These are phyloP conservation scores for Corythornis leucogaster DNA, from an alignment of 2,797 vertebrate species.

Conservation along the genomic window DNA sequence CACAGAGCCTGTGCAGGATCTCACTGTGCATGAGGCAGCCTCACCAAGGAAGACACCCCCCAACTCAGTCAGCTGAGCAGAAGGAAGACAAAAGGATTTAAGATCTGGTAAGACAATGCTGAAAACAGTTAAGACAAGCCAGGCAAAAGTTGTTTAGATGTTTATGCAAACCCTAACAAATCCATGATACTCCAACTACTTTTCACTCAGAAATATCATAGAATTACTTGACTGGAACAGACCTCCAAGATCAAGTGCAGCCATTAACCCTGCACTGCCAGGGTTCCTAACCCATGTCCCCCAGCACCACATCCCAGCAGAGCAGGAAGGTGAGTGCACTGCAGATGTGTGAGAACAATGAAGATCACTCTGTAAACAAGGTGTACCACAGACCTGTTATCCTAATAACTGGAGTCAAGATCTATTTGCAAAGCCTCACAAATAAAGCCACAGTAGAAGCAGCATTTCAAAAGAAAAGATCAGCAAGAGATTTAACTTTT, in stretches of 20 bases:
- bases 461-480: neutral
- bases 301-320: neutral
- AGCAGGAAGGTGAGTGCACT: neutral
- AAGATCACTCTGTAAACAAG: neutral
- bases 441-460: neutral
- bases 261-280: too few relatives aligned
- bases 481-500: neutral
- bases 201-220: neutral
- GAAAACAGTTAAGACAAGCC: neutral
- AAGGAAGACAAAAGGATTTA: neutral
- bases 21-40: rapidly evolving
- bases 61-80: neutral
- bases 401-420: neutral
- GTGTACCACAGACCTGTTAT: neutral
- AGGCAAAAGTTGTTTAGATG: neutral
- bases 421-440: neutral
- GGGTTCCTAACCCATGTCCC: too few relatives aligned
- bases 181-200: neutral
- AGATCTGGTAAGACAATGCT: neutral
- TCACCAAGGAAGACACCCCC: rapidly evolving
- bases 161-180: neutral
- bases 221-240: too few relatives aligned
- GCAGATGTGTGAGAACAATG: neutral
- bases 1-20: neutral
- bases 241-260: too few relatives aligned